Percentiles rank a stretch among this genome's conserved stretches.
These are phyloP conservation scores for Penaeus chinensis DNA, from an alignment of 1,140 invertebrate genomes.

Conservation along the genomic window DNA sequence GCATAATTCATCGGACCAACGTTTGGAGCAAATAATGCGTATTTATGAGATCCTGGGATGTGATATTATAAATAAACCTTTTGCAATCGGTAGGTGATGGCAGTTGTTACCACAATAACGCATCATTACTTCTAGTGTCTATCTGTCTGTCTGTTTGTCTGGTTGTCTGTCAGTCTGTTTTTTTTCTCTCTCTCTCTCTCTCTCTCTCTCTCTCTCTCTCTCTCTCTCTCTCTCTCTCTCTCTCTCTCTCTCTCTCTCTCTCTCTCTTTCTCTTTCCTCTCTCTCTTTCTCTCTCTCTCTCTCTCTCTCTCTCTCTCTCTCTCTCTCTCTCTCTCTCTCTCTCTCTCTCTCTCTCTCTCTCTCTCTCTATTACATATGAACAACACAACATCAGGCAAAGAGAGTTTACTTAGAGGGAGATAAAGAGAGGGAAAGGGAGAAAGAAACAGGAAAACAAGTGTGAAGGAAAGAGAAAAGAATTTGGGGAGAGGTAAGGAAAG, in stretches of 20 bases:
- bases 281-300: slow-evolving; percentile 15
- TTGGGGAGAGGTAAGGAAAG: too few relatives aligned
- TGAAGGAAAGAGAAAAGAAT: too few relatives aligned
- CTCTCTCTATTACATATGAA: background rate
- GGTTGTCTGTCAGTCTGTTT: background rate
- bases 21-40: too few relatives aligned
- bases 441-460: too few relatives aligned
- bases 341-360: background rate
- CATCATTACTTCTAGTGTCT: too few relatives aligned
- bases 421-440: too few relatives aligned
- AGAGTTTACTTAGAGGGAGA: background rate
- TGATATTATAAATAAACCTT: too few relatives aligned
- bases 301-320: slow-evolving; percentile 20
- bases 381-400: background rate
- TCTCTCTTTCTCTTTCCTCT: slow-evolving; percentile 10
- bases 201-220: background rate
- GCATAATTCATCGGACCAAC: too few relatives aligned
- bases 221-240: slow-evolving; percentile 7
- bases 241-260: slow-evolving; percentile 16
- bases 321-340: slow-evolving; percentile 13
- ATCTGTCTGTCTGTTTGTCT: too few relatives aligned
- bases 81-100: too few relatives aligned
- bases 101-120: too few relatives aligned
- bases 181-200: slow-evolving; percentile 11
- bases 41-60: too few relatives aligned